Base-by-base conservation (phyloP, 2,113 vertebrate genomes). In the Hippocampus barbouri region DNA sequence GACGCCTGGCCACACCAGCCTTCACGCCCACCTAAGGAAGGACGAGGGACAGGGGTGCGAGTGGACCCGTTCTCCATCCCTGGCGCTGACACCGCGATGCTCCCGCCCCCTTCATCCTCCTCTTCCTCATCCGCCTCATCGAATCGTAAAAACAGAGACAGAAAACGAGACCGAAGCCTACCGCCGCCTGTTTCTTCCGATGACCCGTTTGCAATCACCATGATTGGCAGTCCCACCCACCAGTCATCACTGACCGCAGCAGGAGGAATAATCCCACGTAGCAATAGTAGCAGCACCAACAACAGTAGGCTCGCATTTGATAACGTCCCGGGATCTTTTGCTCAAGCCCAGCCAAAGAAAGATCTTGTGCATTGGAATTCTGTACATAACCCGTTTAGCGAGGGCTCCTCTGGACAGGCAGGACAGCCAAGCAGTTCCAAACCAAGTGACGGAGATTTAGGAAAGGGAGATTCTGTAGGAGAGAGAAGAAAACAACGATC, bases 151-250 rank as follows among this genome's bases (percentile, higher is more conserved):
- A 85, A 88, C 16, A 75, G 82, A 63, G 89, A 92, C 54, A 77
- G 89, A 66, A 91, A 86, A 56, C 79, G 89, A 14, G 90, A 92
- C 51, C 82, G 80, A 15, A 91, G 90, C 66, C 81, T 85, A 8
- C 91, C 90, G 0, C 89, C 89, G 43, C 87, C 89, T 0, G 76
- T 88, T 21, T 76, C 91, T 0, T 79, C 91, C 0, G 91, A 93
- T 18, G 91, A 93, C 66, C 93, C 92, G 0, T 93, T 93, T 68
- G 91, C 91, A 0, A 92, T 93, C 85, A 93, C 91, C 0, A 92
- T 93, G 89, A 90, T 93, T 7, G 91, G 93, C 79, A 93, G 93
- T 78, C 93, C 93, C 0, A 93, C 93, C 0, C 93, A 93, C 82
- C 92, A 93, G 63, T 89, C 92, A 0, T 67, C 87, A 0, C 67